phyloP scores from a whole-genome alignment of 2,113 vertebrate species.

The Charina bottae region DNA sequence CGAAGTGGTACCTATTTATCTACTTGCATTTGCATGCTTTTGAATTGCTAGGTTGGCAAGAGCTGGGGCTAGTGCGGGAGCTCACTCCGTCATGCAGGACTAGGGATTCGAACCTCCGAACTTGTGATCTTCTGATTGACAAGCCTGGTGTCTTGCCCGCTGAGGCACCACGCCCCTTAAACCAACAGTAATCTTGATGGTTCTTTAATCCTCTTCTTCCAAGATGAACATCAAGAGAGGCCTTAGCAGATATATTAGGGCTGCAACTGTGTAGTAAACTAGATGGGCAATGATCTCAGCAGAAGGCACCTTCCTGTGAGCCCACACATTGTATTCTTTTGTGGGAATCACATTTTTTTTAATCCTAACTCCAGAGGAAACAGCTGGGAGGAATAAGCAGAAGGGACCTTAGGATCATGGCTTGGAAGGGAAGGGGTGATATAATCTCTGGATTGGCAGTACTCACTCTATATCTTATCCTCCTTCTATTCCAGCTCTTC shows the following conservation, averaged over 20 bases:
- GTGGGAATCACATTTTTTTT: not conserved
- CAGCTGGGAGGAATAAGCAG: not conserved
- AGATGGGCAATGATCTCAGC: too few species aligned
- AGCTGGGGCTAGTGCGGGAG: too few species aligned
- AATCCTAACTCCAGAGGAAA: not conserved
- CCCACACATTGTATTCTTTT: not conserved
- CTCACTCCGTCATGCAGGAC: too few species aligned
- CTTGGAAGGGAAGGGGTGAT: not conserved
- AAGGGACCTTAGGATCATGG: not conserved
- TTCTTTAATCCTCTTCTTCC: not conserved
- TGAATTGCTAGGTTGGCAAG: too few species aligned
- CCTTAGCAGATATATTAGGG: not conserved
- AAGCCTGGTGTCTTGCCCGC: too few species aligned
- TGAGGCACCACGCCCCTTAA: too few species aligned
- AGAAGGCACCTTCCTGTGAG: too few species aligned
- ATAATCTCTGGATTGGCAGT: not conserved
- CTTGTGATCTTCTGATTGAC: too few species aligned
- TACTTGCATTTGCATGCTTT: too few species aligned
- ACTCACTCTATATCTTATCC: not conserved
- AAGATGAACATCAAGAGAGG: not conserved
- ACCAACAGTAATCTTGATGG: not conserved
- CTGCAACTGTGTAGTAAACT: not conserved
- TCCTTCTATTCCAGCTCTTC: not conserved
- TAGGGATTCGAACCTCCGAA: too few species aligned
- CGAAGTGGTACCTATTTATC: too few species aligned